Evolutionary conservation across 2,797 vertebrate genomes (phyloP).

Genomic region (Danio kyathit): DNA sequence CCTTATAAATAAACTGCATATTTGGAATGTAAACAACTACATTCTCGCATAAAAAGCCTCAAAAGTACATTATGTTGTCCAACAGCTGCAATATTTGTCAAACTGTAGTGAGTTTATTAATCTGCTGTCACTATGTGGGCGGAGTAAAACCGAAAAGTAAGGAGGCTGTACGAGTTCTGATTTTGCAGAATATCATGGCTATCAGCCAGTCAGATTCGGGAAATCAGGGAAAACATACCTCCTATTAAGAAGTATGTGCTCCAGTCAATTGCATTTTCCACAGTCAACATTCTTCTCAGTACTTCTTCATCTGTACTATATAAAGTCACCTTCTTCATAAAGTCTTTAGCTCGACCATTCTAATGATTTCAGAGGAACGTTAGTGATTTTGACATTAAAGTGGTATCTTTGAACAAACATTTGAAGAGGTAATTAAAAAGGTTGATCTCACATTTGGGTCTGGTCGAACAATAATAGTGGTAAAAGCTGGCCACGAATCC

Average conservation of each 20-base stretch:
- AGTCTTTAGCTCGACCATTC: slow-evolving; percentile 48
- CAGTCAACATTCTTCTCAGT: slow-evolving; percentile 63
- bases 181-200: too few relatives aligned
- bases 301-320: slow-evolving; percentile 66
- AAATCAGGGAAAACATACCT: slow-evolving; percentile 53
- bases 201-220: too few relatives aligned
- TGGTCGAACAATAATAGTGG: slow-evolving; percentile 67
- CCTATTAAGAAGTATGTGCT: slow-evolving; percentile 62
- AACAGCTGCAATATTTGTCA: too few relatives aligned
- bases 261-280: slow-evolving; percentile 70
- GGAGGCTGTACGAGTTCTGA: too few relatives aligned
- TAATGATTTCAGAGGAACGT: slow-evolving; percentile 28
- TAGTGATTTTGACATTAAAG: neutral
- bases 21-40: too few relatives aligned
- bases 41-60: too few relatives aligned
- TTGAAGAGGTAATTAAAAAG: neutral
- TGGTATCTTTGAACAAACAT: neutral
- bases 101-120: too few relatives aligned
- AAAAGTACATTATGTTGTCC: too few relatives aligned
- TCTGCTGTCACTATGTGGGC: too few relatives aligned
- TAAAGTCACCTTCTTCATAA: slow-evolving; percentile 49
- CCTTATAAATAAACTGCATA: too few relatives aligned
- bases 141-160: too few relatives aligned
- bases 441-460: slow-evolving; percentile 59
- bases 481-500: slow-evolving; percentile 74